A percentile compares a stretch with the other conserved stretches of the same genome.
These are phyloP conservation scores for Vespertilio murinus DNA, from an alignment of 2,797 vertebrate genomes.

Conservation along the genomic window DNA sequence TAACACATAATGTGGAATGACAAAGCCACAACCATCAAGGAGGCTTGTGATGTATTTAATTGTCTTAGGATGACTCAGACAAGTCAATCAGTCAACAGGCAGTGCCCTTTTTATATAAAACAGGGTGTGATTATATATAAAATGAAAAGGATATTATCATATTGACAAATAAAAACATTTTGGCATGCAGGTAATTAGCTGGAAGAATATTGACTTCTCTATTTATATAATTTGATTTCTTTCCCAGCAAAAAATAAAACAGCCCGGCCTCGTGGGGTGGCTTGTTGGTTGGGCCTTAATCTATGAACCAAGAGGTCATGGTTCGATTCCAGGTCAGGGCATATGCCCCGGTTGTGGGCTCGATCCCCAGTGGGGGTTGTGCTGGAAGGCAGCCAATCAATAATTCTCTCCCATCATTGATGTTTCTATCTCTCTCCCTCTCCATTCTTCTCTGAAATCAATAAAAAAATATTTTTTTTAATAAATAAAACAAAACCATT, in stretches of 20 bases:
- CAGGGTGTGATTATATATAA: slow-evolving; percentile 53
- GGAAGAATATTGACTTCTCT: slow-evolving; percentile 59
- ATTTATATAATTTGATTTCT: slow-evolving; percentile 62
- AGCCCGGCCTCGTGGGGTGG: background rate
- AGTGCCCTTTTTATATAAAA: slow-evolving; percentile 60
- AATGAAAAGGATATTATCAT: slow-evolving; percentile 40
- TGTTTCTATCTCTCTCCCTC: too few species aligned
- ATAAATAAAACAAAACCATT: slow-evolving; percentile 14
- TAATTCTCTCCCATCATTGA: too few species aligned
- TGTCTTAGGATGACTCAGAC: slow-evolving; percentile 62
- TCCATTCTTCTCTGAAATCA: too few species aligned
- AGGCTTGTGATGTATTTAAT: slow-evolving; percentile 57
- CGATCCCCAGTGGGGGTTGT: too few species aligned
- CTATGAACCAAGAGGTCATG: too few species aligned
- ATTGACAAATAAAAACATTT: slow-evolving; percentile 44
- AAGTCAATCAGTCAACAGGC: slow-evolving; percentile 52
- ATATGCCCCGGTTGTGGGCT: too few species aligned
- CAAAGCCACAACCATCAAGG: slow-evolving; percentile 41
- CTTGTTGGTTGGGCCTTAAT: too few species aligned
- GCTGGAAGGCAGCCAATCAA: too few species aligned
- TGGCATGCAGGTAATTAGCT: slow-evolving; percentile 19
- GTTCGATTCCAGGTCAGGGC: too few species aligned
- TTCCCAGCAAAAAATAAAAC: slow-evolving; percentile 38
- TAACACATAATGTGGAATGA: background rate
- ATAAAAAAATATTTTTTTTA: too few species aligned